Percentiles rank a stretch among this genome's conserved stretches.
phyloP scores from a whole-genome alignment of 2,888 invertebrate species.

The Ephialtes manifestator region DNA sequence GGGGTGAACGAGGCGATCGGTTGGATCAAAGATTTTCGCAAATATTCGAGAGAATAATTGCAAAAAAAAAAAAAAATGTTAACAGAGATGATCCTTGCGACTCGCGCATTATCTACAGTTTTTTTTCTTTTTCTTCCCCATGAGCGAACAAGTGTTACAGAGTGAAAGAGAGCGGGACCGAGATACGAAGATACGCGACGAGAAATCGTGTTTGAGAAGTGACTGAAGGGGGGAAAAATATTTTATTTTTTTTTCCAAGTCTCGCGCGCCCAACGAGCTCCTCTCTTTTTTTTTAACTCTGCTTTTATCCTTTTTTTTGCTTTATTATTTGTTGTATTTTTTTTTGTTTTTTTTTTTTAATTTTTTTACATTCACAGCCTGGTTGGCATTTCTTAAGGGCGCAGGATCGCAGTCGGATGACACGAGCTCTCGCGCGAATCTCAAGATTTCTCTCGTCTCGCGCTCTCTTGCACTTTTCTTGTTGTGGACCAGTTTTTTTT shows the following conservation, averaged over 20 bases:
- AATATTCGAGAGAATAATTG: slow-evolving; percentile 49
- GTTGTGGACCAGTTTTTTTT: slow-evolving; percentile 44
- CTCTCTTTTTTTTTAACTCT: neutral
- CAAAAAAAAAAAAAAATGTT: slow-evolving; percentile 16
- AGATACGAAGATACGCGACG: neutral
- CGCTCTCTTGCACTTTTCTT: slow-evolving; percentile 21
- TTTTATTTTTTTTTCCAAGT: slow-evolving; percentile 29
- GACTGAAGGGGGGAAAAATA: slow-evolving; percentile 44
- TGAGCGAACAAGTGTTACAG: slow-evolving; percentile 39
- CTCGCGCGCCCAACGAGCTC: slow-evolving; percentile 11
- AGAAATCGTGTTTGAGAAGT: slow-evolving; percentile 30
- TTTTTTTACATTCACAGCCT: slow-evolving; percentile 92
- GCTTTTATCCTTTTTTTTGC: slow-evolving; percentile 64
- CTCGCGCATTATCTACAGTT: slow-evolving; percentile 59
- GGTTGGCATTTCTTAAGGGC: slow-evolving; percentile 90
- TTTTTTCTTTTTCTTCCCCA: slow-evolving; percentile 31
- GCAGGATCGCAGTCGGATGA: slow-evolving; percentile 59
- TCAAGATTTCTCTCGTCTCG: neutral
- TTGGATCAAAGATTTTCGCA: slow-evolving; percentile 52
- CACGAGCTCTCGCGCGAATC: slow-evolving; percentile 2
- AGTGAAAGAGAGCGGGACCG: slow-evolving; percentile 43
- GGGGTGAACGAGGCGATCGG: slow-evolving; percentile 23
- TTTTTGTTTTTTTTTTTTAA: slow-evolving; percentile 87
- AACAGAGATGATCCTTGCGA: slow-evolving; percentile 40
- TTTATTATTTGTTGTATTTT: slow-evolving; percentile 65